Base-by-base conservation (phyloP, 2,888 invertebrate genomes). In the Incurvaria masculella region DNA sequence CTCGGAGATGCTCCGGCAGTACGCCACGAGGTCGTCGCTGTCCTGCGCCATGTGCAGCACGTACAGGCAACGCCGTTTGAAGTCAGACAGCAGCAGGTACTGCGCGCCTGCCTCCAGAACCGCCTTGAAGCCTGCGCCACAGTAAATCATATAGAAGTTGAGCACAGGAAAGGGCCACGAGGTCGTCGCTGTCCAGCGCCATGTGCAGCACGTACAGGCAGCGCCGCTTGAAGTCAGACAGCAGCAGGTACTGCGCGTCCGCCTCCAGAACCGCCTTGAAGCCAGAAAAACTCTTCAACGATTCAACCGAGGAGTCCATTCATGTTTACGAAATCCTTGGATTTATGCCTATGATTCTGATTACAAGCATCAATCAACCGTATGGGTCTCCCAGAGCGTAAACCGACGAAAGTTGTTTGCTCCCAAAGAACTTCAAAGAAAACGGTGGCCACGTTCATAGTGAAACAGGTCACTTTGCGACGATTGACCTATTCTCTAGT, bases 31-130 rank as follows among this genome's bases (percentile, higher is more conserved):
- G 50, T 87, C 76, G 2, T 67, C 66, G 2, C 61, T 57, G 53
- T 72, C 71, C 2, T 79, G 64, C 27, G 78, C 84, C 61, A 86
- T 83, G 59, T 85, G 83, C 59, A 97, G 68, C 20, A 96, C 88
- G 66, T 94, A 97, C 45, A 97, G 72, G 21, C 89, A 89, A 63
- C 90, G 83, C 54, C 91, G 85, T 56, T 88, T 87, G 58, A 94
- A 87, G 69, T 97, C 97, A 0, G 96, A 91, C 33, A 97, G 80
- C 23, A 97, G 78, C 47, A 98, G 78, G 70, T 91, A 97, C 53
- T 85, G 86, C 1, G 95, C 93, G 44, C 90, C 88, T 42, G 89
- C 80, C 71, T 97, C 97, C 46, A 97, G 78, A 57, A 87, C 83
- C 0, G 91, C 89, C 66, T 91, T 91, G 40, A 93, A 68, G 21